A percentile compares a stretch with the other conserved stretches of the same genome.
These are phyloP conservation scores for Platichthys stellatus DNA, from an alignment of 2,113 vertebrate genomes.

Conservation along the genomic window DNA sequence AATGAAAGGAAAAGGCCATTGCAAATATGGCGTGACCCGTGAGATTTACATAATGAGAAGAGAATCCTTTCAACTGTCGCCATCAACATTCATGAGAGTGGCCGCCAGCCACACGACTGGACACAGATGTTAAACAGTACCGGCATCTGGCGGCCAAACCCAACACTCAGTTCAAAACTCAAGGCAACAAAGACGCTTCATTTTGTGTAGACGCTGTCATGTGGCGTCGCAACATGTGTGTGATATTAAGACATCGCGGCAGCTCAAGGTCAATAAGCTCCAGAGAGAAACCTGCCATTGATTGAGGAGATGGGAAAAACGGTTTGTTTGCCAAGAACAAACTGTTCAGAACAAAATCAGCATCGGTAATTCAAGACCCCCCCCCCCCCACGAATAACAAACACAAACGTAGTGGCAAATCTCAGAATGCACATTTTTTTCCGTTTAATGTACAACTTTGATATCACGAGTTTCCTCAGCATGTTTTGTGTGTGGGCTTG, in stretches of 20 bases:
- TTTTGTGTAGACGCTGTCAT: slow-evolving; percentile 47
- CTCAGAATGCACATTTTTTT: background rate
- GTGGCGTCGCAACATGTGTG: slow-evolving; percentile 19
- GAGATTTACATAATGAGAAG: slow-evolving; percentile 48
- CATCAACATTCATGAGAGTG: slow-evolving; percentile 37
- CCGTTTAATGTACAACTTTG: background rate
- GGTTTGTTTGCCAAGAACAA: background rate
- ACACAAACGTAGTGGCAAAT: background rate
- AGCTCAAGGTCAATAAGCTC: background rate
- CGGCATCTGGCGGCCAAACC: slow-evolving; percentile 40
- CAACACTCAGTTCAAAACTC: slow-evolving; percentile 46
- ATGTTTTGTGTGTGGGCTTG: background rate
- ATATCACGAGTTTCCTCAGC: background rate
- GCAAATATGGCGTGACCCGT: slow-evolving; percentile 28
- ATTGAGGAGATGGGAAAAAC: background rate
- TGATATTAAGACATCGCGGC: background rate
- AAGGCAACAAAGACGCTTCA: slow-evolving; percentile 27
- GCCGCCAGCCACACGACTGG: slow-evolving; percentile 25
- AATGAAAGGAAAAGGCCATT: slow-evolving; percentile 28
- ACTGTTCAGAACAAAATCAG: background rate
- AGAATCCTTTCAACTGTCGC: slow-evolving; percentile 53
- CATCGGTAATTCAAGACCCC: background rate
- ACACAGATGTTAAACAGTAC: slow-evolving; percentile 46
- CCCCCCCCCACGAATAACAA: background rate
- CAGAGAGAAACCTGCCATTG: background rate